These are phyloP conservation scores for Drosophila simulans DNA, from an alignment of 1,140 invertebrate genomes.

Conservation along the genomic window DNA sequence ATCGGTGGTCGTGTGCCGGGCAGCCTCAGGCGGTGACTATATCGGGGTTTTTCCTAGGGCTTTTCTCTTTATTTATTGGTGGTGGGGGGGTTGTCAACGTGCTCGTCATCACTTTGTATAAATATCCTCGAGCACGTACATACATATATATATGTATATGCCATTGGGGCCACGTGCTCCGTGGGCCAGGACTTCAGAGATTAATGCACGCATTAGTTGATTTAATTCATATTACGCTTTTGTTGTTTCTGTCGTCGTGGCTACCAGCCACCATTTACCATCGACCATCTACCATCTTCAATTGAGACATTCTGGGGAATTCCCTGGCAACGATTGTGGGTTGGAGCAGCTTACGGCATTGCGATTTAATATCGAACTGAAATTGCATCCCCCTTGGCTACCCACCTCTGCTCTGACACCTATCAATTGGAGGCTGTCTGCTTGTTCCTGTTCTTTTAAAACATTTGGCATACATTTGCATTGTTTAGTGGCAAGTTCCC, in stretches of 20 bases:
- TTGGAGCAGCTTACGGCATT: slow-evolving; percentile 28
- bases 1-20: slow-evolving; percentile 54
- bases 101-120: slow-evolving; percentile 79
- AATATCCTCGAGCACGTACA: slow-evolving; percentile 83
- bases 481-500: slow-evolving; percentile 27
- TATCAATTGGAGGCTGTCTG: slow-evolving; percentile 17
- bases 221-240: slow-evolving; percentile 81
- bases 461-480: slow-evolving; percentile 54
- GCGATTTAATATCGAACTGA: slow-evolving; percentile 46
- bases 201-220: slow-evolving; percentile 84
- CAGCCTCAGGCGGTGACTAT: slow-evolving; percentile 41
- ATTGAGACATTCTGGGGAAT: slow-evolving; percentile 83
- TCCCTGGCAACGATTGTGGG: slow-evolving; percentile 57
- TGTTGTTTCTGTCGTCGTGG: slow-evolving; percentile 47
- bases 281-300: slow-evolving; percentile 41
- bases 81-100: slow-evolving; percentile 47
- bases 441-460: slow-evolving; percentile 27
- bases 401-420: slow-evolving; percentile 22
- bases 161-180: slow-evolving; percentile 76
- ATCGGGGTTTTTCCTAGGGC: slow-evolving; percentile 6
- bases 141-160: slow-evolving; percentile 22
- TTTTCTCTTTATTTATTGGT: neutral
- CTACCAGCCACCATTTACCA: slow-evolving; percentile 3
- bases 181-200: slow-evolving; percentile 73
- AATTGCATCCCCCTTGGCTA: neutral